A percentile compares a stretch with the other conserved stretches of the same genome.
Conservation (phyloP, 1,140 invertebrate species). For the Drosophila albomicans region DNA sequence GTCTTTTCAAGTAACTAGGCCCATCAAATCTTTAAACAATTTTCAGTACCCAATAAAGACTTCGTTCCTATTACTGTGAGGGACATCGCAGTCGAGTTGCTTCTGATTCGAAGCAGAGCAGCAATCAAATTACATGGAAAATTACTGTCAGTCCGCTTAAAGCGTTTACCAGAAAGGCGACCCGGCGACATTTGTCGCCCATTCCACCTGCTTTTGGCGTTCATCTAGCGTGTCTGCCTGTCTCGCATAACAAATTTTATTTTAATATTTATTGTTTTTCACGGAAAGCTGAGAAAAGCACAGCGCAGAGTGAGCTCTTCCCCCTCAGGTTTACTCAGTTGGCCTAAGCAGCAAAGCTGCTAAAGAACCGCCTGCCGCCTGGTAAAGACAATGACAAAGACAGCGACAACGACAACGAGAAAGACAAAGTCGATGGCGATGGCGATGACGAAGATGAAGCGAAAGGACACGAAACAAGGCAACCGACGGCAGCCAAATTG, state of each 20-base stretch:
- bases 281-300: slow-evolving; percentile 69
- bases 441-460: slow-evolving; percentile 7
- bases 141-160: slow-evolving; percentile 72
- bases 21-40: slow-evolving; percentile 38
- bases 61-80: background rate
- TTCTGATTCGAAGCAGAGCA: slow-evolving; percentile 21
- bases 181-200: slow-evolving; percentile 35
- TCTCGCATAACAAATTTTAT: slow-evolving; percentile 74
- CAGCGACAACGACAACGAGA: background rate
- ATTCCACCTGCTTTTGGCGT: slow-evolving; percentile 14
- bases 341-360: slow-evolving; percentile 42
- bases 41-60: background rate
- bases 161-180: slow-evolving; percentile 60
- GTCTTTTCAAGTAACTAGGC: slow-evolving; percentile 11
- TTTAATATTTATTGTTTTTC: slow-evolving; percentile 81
- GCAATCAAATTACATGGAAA: slow-evolving; percentile 77
- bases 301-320: slow-evolving; percentile 23
- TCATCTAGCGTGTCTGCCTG: slow-evolving; percentile 43
- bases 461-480: slow-evolving; percentile 16
- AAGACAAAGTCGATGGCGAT: slow-evolving; percentile 5
- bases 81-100: background rate
- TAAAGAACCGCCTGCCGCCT: slow-evolving; percentile 36
- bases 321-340: slow-evolving; percentile 6
- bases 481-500: slow-evolving; percentile 63
- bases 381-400: slow-evolving; percentile 41